phyloP scores from a whole-genome alignment of 2,888 invertebrate genomes.

The Acronicta alni region DNA sequence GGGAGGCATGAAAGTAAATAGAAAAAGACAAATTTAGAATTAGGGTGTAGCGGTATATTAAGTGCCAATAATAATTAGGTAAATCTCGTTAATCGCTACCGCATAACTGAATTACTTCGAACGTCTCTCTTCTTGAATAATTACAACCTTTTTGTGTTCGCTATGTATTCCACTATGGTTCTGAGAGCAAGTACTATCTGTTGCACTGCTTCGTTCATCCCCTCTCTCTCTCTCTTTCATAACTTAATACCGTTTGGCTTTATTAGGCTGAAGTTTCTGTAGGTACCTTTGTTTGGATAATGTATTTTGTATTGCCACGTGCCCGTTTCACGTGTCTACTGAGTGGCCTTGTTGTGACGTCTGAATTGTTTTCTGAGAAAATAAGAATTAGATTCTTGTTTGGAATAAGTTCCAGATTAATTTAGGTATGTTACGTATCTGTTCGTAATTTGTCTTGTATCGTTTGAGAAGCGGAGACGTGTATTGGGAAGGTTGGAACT shows the following conservation, averaged over 20 bases:
- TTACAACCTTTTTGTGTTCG: too few relatives aligned
- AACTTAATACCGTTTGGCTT: not conserved
- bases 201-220: too few relatives aligned
- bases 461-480: constrained; percentile 20
- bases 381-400: constrained; percentile 6
- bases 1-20: too few relatives aligned
- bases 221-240: not conserved
- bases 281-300: constrained; percentile 6
- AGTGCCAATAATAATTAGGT: too few relatives aligned
- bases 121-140: too few relatives aligned
- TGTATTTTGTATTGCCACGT: constrained; percentile 24
- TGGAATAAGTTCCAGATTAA: constrained; percentile 2
- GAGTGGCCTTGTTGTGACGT: not conserved
- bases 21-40: too few relatives aligned
- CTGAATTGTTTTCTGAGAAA: constrained; percentile 3
- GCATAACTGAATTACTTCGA: too few relatives aligned
- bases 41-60: too few relatives aligned
- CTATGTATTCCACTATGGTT: too few relatives aligned
- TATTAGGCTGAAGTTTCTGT: not conserved
- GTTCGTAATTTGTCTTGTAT: constrained; percentile 7
- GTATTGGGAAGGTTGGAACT: constrained; percentile 10
- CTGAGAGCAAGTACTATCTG: too few relatives aligned
- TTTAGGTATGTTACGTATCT: too few relatives aligned
- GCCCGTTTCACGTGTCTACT: constrained; percentile 7
- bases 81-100: too few relatives aligned